Conservation (phyloP, 2,113 vertebrate species). For the Boleophthalmus pectinirostris region DNA sequence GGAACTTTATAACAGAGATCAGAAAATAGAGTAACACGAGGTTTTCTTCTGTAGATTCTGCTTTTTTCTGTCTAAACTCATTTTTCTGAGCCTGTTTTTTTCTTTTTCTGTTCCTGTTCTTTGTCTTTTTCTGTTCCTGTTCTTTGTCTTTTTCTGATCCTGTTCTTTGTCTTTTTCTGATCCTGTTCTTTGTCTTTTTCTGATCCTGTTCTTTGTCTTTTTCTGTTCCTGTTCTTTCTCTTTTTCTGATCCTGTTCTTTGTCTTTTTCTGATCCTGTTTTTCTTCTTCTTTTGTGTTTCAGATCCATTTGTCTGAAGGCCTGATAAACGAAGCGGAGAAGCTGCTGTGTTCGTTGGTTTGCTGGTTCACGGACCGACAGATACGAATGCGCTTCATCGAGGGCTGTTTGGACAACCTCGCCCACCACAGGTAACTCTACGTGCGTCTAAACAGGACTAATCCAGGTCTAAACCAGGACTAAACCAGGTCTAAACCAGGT, state of each 20-base stretch:
- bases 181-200: too few relatives aligned
- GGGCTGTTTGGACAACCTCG: conserved; percentile 97
- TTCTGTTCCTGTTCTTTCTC: too few relatives aligned
- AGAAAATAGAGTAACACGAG: too few relatives aligned
- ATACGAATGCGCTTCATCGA: conserved; percentile 99
- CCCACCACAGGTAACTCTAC: conserved; percentile 96
- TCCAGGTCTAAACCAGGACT: too few relatives aligned
- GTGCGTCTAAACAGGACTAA: too few relatives aligned
- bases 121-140: conserved; percentile 22
- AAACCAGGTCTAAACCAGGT: too few relatives aligned
- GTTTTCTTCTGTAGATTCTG: too few relatives aligned
- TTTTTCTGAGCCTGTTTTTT: too few relatives aligned
- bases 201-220: conserved; percentile 78
- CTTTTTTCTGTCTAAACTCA: too few relatives aligned
- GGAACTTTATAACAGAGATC: too few relatives aligned
- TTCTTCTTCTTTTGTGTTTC: too few relatives aligned
- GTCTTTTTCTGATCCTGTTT: conserved; percentile 46
- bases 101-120: too few relatives aligned
- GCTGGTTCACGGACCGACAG: conserved; percentile 99
- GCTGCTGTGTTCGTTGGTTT: conserved; percentile 96
- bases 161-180: conserved; percentile 11
- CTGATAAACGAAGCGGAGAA: conserved; percentile 98
- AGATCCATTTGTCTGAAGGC: conserved; percentile 98
- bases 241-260: neutral
- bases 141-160: conserved; percentile 90